Base-by-base conservation (phyloP, 2,113 vertebrate species). In the Xiphophorus couchianus region DNA sequence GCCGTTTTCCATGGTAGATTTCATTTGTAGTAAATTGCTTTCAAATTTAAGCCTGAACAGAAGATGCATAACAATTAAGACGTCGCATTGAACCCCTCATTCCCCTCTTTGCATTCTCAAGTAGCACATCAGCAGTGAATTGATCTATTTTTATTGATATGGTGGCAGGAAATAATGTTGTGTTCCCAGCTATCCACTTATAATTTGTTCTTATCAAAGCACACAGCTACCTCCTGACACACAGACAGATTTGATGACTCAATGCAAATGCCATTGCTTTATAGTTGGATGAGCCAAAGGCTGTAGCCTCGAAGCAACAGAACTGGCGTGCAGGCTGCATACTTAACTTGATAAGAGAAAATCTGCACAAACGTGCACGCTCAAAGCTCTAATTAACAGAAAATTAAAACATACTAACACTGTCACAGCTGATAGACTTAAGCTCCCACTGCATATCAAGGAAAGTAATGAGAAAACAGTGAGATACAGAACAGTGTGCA, bases 211-310 rank as follows among this genome's bases (percentile, higher is more conserved):
- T 71, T 76, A 69, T 77, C 69, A 74, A 19, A 73, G 60, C 58
- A 61, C 29, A 66, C 76, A 73, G 81, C 82, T 76, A 69, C 71
- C 71, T 81, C 77, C 81, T 80, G 74, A 79, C 82, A 82, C 80
- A 82, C 74, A 80, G 82, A 82, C 65, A 79, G 71, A 77, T 84
- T 66, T 15, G 28, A 76, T 76, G 76, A 81, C 77, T 87, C 35
- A 70, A 54, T 84, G 83, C 83, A 84, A 85, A 81, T 73, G 81
- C 87, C 77, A 13, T 71, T 73, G 68, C 73, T 89, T 83, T 84
- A 78, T 73, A 65, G 80, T 68, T 51, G 77, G 79, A 17, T 1
- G 76, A 61, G 85, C 82, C 76, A 84, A 83, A 83, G 69, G 70
- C 81, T 79, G 74, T 29, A 48, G 76, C 62, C 51, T 69, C 54